Conservation (phyloP, 2,888 invertebrate genomes). For the Strigamia maritima region DNA sequence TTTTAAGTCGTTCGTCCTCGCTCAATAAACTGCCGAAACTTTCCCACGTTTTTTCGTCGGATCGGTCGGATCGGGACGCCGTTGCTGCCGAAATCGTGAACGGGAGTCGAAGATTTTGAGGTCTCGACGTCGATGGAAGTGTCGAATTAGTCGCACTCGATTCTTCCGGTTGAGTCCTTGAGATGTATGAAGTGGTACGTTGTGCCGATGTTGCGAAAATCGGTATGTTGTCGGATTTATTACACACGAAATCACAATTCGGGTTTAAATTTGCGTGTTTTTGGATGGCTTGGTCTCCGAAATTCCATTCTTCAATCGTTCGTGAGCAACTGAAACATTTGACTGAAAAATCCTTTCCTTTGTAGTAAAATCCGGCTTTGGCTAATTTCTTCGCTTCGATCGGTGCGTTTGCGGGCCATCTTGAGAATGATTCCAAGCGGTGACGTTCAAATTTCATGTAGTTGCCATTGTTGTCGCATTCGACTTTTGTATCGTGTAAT, state of each 20-base stretch:
- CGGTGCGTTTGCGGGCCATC: constrained; percentile 68
- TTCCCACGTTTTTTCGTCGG: constrained; percentile 11
- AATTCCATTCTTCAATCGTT: constrained; percentile 70
- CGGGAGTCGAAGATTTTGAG: neutral
- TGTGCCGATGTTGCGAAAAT: neutral
- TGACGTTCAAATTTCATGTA: constrained; percentile 55
- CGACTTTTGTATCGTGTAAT: no score
- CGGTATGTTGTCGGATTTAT: constrained; percentile 66
- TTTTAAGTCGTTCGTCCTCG: constrained; percentile 38
- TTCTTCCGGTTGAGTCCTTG: neutral
- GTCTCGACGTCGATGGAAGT: neutral
- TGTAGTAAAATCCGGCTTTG: constrained; percentile 74
- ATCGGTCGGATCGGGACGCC: neutral
- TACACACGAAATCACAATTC: constrained; percentile 47
- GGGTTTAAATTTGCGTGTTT: constrained; percentile 43
- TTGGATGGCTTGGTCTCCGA: constrained; percentile 68
- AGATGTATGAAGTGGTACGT: neutral
- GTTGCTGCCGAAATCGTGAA: no score
- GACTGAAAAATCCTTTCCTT: constrained; percentile 66
- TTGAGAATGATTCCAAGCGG: constrained; percentile 66
- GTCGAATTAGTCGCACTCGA: neutral
- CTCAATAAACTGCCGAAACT: neutral
- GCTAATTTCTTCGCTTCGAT: constrained; percentile 66
- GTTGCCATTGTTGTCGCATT: no score
- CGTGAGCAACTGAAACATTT: constrained; percentile 73